phyloP scores from a whole-genome alignment of 2,888 invertebrate genomes.

The Callimorpha dominula region DNA sequence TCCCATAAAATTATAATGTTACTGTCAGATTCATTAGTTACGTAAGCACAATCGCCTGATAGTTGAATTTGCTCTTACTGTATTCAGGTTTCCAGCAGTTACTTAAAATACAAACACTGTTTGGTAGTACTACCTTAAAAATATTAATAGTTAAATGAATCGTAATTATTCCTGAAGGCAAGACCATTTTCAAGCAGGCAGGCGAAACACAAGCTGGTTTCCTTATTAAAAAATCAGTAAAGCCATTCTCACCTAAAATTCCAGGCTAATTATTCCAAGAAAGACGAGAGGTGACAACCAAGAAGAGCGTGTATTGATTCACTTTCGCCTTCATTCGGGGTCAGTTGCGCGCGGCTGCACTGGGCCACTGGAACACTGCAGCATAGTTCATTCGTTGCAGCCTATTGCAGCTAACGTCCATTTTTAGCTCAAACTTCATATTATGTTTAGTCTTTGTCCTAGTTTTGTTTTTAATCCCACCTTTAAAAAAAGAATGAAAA shows the following conservation, averaged over 20 bases:
- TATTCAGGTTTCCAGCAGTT: neutral
- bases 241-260: neutral
- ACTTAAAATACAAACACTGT: no score
- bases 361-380: slow-evolving; percentile 80
- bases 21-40: no score
- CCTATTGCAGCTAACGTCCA: slow-evolving; percentile 72
- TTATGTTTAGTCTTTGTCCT: no score
- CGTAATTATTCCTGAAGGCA: no score
- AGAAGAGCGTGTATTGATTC: slow-evolving; percentile 80
- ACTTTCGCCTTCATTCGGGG: slow-evolving; percentile 81
- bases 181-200: no score
- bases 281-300: slow-evolving; percentile 66
- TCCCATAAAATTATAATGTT: no score
- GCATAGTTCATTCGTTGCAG: slow-evolving; percentile 75
- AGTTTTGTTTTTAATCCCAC: neutral
- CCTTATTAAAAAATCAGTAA: no score
- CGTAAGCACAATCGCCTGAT: no score
- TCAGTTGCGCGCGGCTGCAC: slow-evolving; percentile 85
- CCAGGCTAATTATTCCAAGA: slow-evolving; percentile 49
- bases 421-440: slow-evolving; percentile 4
- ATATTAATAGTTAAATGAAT: no score
- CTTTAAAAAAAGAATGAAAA: neutral
- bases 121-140: no score
- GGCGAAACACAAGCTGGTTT: no score
- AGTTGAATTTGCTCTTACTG: neutral